These are phyloP conservation scores for Hirudo medicinalis DNA, from an alignment of 1,140 invertebrate species.

Conservation along the genomic window DNA sequence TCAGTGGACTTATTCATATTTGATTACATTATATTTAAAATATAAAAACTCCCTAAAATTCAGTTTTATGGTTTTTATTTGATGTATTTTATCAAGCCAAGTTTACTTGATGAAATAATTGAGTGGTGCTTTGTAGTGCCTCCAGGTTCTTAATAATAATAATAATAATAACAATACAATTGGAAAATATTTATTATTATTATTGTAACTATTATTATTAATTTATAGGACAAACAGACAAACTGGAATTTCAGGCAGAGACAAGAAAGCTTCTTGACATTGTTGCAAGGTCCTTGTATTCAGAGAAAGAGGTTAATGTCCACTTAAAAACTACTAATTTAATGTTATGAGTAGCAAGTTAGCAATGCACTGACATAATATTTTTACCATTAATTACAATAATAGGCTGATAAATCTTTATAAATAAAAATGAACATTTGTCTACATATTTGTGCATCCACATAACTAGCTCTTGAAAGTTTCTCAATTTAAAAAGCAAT, in stretches of 20 bases:
- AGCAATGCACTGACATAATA: background rate
- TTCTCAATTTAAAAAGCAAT: no score
- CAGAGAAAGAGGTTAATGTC: constrained; percentile 88
- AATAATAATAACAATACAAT: no score
- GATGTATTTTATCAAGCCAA: background rate
- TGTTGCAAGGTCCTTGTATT: constrained; percentile 89
- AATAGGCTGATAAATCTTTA: no score
- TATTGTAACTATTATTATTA: background rate
- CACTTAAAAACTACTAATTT: constrained; percentile 18
- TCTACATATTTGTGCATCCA: no score
- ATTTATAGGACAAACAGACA: constrained; percentile 37
- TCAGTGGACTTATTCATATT: no score
- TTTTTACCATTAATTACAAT: background rate
- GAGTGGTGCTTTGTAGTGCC: no score
- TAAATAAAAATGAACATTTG: no score
- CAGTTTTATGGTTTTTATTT: background rate
- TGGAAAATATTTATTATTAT: no score
- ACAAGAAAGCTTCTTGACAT: constrained; percentile 88
- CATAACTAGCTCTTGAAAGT: no score
- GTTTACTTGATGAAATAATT: background rate
- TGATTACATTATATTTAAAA: background rate
- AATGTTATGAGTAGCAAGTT: background rate
- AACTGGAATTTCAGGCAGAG: constrained; percentile 78
- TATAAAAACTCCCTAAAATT: background rate
- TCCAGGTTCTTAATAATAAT: no score